phyloP scores from a whole-genome alignment of 2,797 vertebrate genomes.

The Sternotherus odoratus region DNA sequence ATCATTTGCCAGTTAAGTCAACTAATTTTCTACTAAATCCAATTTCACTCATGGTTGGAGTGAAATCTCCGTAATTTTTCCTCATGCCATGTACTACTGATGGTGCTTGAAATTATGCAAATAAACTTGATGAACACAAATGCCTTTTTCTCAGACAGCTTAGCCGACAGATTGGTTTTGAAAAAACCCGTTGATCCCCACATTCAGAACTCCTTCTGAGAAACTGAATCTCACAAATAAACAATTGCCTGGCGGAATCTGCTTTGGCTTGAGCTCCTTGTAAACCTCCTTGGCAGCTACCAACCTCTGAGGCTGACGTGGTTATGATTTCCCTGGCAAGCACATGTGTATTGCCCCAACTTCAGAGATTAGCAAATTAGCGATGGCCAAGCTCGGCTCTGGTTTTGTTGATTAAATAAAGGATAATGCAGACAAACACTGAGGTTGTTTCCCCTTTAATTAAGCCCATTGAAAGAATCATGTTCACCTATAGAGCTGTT shows the following conservation, averaged over 20 bases:
- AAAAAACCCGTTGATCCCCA: not conserved
- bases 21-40: constrained; percentile 83
- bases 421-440: not conserved
- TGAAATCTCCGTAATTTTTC: constrained; percentile 75
- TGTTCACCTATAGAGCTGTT: constrained; percentile 2
- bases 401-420: not conserved
- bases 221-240: not conserved
- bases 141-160: not conserved
- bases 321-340: not conserved
- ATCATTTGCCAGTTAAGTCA: constrained; percentile 82
- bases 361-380: accelerated
- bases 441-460: constrained; percentile 1
- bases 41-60: constrained; percentile 83
- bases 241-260: not conserved
- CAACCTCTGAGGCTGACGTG: not conserved
- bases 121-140: constrained; percentile 72
- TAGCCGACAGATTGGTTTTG: not conserved
- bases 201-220: not conserved
- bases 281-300: not conserved
- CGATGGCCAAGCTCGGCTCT: not conserved
- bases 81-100: constrained; percentile 79
- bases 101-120: constrained; percentile 81
- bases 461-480: not conserved
- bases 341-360: not conserved
- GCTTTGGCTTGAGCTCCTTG: not conserved